A percentile compares a stretch with the other conserved stretches of the same genome.
Conservation (phyloP, 2,113 vertebrate genomes). For the Cettia cetti region DNA sequence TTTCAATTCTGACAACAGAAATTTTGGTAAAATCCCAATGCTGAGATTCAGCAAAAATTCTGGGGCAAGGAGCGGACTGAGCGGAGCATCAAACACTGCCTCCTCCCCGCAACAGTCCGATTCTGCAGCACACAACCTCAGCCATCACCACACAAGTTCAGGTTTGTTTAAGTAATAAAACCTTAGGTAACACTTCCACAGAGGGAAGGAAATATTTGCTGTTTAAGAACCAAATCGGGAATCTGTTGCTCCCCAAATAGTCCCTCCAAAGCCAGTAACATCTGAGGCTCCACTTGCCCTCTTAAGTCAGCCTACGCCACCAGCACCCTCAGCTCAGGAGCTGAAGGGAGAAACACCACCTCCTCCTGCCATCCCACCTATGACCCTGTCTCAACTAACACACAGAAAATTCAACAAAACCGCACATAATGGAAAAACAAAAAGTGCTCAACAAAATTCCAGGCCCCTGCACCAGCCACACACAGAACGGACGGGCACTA, state of each 20-base stretch:
- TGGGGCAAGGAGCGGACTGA: background rate
- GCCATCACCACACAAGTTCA: background rate
- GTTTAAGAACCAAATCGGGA: background rate
- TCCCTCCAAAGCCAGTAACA: background rate
- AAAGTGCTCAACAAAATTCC: fast-evolving
- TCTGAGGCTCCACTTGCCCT: background rate
- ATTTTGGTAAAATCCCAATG: background rate
- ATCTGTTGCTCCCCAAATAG: background rate
- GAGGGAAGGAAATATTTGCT: background rate
- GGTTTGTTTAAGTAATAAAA: background rate
- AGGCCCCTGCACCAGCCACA: fast-evolving
- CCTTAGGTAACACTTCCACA: background rate
- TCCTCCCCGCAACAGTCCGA: fast-evolving
- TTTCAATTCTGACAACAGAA: background rate
- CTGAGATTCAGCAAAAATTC: background rate
- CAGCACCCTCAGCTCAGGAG: background rate
- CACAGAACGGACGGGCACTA: fast-evolving
- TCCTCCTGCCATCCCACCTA: background rate
- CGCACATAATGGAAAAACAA: fast-evolving
- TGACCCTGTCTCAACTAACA: background rate
- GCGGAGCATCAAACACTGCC: fast-evolving
- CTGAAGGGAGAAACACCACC: background rate
- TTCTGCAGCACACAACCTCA: background rate
- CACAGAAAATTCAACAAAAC: background rate
- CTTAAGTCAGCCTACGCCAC: background rate